Conservation (phyloP, 1,140 invertebrate species). For the Diabrotica undecimpunctata region DNA sequence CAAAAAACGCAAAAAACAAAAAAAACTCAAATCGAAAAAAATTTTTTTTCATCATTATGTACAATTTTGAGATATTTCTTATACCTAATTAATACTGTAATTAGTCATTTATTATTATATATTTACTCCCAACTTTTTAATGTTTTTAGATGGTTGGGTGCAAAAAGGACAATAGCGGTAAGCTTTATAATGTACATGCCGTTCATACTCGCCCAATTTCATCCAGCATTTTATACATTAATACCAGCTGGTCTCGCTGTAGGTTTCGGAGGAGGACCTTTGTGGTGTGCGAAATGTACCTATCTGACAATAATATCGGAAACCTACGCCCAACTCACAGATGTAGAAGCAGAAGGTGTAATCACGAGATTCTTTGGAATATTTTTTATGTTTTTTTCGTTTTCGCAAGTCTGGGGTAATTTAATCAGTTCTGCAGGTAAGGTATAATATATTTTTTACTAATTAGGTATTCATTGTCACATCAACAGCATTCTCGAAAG, state of each 20-base stretch:
- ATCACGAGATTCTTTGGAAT: constrained; percentile 84
- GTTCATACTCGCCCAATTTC: constrained; percentile 84
- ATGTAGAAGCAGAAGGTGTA: constrained; percentile 63
- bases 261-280: constrained; percentile 80
- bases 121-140: too few relatives aligned
- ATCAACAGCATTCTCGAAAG: too few relatives aligned
- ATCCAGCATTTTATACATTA: constrained; percentile 76
- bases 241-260: constrained; percentile 80
- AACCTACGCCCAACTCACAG: constrained; percentile 64
- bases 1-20: too few relatives aligned
- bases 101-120: too few relatives aligned
- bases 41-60: too few relatives aligned
- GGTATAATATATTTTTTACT: constrained; percentile 21
- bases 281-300: constrained; percentile 88
- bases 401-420: constrained; percentile 90
- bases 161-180: constrained; percentile 82
- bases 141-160: constrained; percentile 68
- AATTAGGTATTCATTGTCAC: too few relatives aligned
- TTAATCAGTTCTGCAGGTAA: constrained; percentile 81
- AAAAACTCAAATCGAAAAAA: too few relatives aligned
- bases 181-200: constrained; percentile 83
- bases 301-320: constrained; percentile 79
- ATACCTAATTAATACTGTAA: too few relatives aligned
- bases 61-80: too few relatives aligned
- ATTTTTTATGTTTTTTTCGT: constrained; percentile 93